phyloP scores from a whole-genome alignment of 2,113 vertebrate species.

The Gymnocephalus cernua region DNA sequence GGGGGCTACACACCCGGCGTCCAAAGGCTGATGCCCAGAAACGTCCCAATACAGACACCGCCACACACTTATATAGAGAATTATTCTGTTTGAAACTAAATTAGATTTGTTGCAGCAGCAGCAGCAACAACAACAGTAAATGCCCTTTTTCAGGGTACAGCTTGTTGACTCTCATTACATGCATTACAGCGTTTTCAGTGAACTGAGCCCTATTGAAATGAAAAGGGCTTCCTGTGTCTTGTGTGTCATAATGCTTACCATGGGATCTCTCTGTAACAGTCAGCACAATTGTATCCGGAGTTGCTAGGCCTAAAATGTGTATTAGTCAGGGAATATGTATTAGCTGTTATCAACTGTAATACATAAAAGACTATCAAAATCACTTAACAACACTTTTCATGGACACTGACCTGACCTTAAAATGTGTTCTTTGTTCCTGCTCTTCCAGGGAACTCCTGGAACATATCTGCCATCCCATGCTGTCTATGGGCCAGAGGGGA shows the following conservation, averaged over 20 bases:
- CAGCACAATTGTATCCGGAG: not conserved
- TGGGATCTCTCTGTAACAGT: not conserved
- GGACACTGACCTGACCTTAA: constrained; percentile 28
- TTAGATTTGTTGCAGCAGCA: not conserved
- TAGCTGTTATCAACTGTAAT: not conserved
- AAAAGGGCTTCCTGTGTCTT: not conserved
- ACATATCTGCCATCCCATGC: constrained; percentile 94
- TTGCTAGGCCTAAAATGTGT: not conserved
- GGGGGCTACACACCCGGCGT: too few species aligned
- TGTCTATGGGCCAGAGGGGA: constrained; percentile 90
- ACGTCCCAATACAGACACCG: too few species aligned
- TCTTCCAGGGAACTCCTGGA: constrained; percentile 93
- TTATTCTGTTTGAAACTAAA: not conserved
- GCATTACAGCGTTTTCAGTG: not conserved
- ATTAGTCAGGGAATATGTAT: not conserved
- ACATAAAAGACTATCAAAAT: not conserved
- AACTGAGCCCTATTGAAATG: not conserved
- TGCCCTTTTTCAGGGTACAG: too few species aligned
- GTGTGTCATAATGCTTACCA: not conserved
- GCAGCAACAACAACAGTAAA: too few species aligned
- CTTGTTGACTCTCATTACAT: too few species aligned
- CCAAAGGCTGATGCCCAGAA: too few species aligned
- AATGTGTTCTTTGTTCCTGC: constrained; percentile 26
- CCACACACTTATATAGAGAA: not conserved
- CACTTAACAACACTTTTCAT: constrained; percentile 1